Evolutionary conservation across 1,140 invertebrate species (phyloP), one percentile per base, ranked within the genome.

Genomic region (Ephestia elutella): DNA sequence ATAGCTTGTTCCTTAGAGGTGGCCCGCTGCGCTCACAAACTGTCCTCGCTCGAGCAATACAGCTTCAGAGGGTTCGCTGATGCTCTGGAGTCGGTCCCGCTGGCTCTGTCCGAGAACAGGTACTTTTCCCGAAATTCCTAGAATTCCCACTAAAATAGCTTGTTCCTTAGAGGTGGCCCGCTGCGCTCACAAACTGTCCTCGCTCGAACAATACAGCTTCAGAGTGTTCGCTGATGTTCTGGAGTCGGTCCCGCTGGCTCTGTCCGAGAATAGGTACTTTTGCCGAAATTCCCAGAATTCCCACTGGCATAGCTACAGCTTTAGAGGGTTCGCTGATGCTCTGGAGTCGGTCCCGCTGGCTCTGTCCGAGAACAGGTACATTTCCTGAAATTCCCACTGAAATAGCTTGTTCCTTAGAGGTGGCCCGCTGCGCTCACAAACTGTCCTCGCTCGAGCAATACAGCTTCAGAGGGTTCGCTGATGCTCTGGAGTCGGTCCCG

Each of bases 271-370:
- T 88, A 88, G 87, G 87, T 87, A 4, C 4, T 4, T 10, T 4
- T 10, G 7, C 11, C 2, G 21, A n/a, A n/a, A n/a, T n/a, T n/a
- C n/a, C 98, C 2, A 94, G 79, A n/a, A n/a, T n/a, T n/a, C n/a
- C 44, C 93, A 96, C 64, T 7, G 98, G 99, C 92, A 95, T 99
- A 51, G 94, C 97, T 99, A 99, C 90, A 96, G 98, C 0, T 99
- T 97, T 91, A 91, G 98, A 63, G 95, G 95, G 1, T 99, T 99
- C 82, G 93, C 97, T 19, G 97, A 99, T 86, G 98, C 98, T 0
- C 90, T 99, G 15, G 99, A 99, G 87, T 93, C 93, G 49, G 95
- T 99, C 75, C 98, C 99, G 2, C 89, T 99, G 73, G 97, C 98
- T 0, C 90, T 99, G 28, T 97, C 99, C 13, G 98, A 99, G 87